A percentile compares a stretch with the other conserved stretches of the same genome.
phyloP scores from a whole-genome alignment of 2,113 vertebrate species.

The Melierax canorus region DNA sequence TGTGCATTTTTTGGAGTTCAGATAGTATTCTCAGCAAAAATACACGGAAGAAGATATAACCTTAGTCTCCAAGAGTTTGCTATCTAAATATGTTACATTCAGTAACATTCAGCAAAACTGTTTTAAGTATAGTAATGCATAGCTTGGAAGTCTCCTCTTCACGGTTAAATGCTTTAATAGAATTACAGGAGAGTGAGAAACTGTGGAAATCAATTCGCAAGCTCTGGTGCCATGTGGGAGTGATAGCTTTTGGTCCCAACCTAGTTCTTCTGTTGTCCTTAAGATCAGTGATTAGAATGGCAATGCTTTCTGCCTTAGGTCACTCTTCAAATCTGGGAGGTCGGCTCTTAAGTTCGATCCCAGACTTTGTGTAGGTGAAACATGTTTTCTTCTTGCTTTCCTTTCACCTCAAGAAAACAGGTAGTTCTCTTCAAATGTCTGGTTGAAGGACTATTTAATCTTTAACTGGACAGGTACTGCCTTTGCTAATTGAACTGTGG shows the following conservation, averaged over 20 bases:
- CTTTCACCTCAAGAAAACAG: not conserved
- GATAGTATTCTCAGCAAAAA: not conserved
- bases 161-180: not conserved
- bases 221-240: not conserved
- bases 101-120: not conserved
- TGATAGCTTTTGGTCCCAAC: not conserved
- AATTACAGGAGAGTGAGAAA: not conserved
- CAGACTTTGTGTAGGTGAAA: not conserved
- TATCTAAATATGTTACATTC: not conserved
- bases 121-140: not conserved
- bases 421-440: not conserved
- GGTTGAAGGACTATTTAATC: not conserved
- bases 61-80: not conserved
- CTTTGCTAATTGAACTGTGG: not conserved
- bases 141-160: not conserved
- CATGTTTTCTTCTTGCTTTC: not conserved
- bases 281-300: not conserved
- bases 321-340: not conserved
- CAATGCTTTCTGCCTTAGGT: not conserved
- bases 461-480: not conserved
- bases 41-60: not conserved
- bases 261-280: not conserved
- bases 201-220: not conserved
- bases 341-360: not conserved
- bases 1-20: not conserved